Evolutionary conservation across 2,888 invertebrate species (phyloP), one percentile per base, ranked within the genome.

Genomic region (Drosophila niveifrons): DNA sequence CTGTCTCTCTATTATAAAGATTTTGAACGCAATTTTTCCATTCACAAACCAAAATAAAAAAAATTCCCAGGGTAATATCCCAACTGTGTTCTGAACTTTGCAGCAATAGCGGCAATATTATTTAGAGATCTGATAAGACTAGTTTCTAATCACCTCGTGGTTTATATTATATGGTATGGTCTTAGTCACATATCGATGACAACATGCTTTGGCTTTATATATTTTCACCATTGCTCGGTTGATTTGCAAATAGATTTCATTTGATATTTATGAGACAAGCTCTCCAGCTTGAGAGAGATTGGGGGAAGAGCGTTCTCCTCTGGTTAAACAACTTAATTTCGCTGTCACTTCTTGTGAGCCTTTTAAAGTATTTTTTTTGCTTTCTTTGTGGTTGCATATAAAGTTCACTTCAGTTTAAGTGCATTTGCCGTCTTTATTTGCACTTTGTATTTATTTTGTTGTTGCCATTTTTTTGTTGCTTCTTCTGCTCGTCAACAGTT

Each of bases 331-430:
- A 79, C 75, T 75, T 75, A 75, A 75, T 75, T 75, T 75, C 58
- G 65, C 61, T 68, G 75, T 62, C 75, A 75, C 74, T 68, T 78
- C 62, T 72, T 50, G 39, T 52, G 65, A 68, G 75, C 57, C 69
- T 68, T 68, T 73, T 34, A 2, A 11, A 29, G 23, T n/a, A n/a
- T 29, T 34, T 34, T 57, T 67, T 52, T 51, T 61, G 55, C 46
- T 65, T 57, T 41, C 11, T 15, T 7, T 18, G 28, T 28, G 46
- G 53, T 53, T 72, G 78, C 74, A 59, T 74, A 65, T 56, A 75
- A 75, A 89, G 89, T 86, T 89, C 86, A 86, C 82, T 82, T 72
- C 68, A 75, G 86, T 89, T 89, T 89, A 89, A 86, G 86, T 89
- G 89, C 88, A 86, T 88, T 86, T 82, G 70, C 67, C 65, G 72